Percentiles rank a stretch among this genome's conserved stretches.
phyloP scores from a whole-genome alignment of 1,140 invertebrate species.

The Drosophila nigromelanica region DNA sequence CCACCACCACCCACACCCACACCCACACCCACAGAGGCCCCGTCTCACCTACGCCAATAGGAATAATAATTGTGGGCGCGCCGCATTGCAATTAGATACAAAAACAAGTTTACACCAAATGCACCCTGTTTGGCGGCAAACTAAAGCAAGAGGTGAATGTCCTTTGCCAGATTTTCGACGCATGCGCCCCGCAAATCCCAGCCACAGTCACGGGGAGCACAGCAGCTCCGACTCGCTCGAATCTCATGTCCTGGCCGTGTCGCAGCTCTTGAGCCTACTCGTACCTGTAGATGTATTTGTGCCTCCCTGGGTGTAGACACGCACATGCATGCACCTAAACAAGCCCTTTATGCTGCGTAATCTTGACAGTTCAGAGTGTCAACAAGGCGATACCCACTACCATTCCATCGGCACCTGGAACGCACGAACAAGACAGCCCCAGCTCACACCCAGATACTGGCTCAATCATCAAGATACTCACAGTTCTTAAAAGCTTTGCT shows the following conservation, averaged over 20 bases:
- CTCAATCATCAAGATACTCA: not conserved
- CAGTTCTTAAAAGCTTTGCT: not conserved
- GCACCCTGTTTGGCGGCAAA: slow-evolving; percentile 76
- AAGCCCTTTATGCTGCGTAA: slow-evolving; percentile 4
- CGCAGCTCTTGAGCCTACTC: slow-evolving; percentile 25
- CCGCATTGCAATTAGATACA: slow-evolving; percentile 64
- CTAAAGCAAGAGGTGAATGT: slow-evolving; percentile 69
- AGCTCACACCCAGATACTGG: not conserved
- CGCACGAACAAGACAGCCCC: not conserved
- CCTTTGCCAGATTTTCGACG: slow-evolving; percentile 51
- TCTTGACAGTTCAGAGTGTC: slow-evolving; percentile 2
- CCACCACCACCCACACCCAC: slow-evolving; percentile 1
- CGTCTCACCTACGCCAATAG: not conserved
- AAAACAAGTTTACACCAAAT: slow-evolving; percentile 66
- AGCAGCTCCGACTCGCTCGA: slow-evolving; percentile 3
- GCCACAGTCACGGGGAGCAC: slow-evolving; percentile 5
- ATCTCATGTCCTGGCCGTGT: slow-evolving; percentile 15
- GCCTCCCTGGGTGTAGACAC: not conserved
- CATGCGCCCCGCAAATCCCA: slow-evolving; percentile 54
- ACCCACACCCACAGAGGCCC: too few species aligned
- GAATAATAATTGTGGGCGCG: slow-evolving; percentile 48
- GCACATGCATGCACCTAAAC: slow-evolving; percentile 17
- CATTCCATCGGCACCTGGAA: not conserved
- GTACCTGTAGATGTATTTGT: not conserved
- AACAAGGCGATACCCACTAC: not conserved